Percentiles rank a stretch among this genome's conserved stretches.
Conservation (phyloP, 2,797 vertebrate species). For the Oreochromis grahami region DNA sequence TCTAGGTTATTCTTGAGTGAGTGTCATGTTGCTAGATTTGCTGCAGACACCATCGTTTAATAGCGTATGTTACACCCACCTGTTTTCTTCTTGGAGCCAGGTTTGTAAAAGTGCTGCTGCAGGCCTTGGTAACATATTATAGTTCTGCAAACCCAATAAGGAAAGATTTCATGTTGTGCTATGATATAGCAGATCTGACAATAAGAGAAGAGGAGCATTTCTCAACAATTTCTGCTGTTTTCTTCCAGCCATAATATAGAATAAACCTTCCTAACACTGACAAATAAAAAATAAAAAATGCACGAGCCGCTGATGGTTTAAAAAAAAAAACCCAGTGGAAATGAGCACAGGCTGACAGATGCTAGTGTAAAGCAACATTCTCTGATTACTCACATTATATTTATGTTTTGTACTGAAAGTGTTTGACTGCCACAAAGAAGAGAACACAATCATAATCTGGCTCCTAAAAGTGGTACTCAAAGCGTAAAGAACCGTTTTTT, state of each 20-base stretch:
- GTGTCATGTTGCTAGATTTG: neutral
- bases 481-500: neutral
- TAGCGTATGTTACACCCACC: neutral
- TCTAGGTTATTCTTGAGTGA: neutral
- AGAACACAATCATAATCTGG: neutral
- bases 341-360: neutral
- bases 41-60: neutral
- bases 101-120: neutral
- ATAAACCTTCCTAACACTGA: neutral
- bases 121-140: neutral
- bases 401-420: neutral
- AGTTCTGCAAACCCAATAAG: neutral
- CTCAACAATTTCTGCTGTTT: neutral
- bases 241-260: neutral
- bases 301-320: neutral
- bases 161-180: neutral
- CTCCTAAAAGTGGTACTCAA: neutral
- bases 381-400: neutral
- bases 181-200: neutral
- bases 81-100: neutral
- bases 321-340: neutral
- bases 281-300: neutral
- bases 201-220: neutral
- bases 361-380: neutral
- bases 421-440: neutral